Evolutionary conservation across 1,140 invertebrate species (phyloP).

Genomic region (Pogonognathellus flavescens): DNA sequence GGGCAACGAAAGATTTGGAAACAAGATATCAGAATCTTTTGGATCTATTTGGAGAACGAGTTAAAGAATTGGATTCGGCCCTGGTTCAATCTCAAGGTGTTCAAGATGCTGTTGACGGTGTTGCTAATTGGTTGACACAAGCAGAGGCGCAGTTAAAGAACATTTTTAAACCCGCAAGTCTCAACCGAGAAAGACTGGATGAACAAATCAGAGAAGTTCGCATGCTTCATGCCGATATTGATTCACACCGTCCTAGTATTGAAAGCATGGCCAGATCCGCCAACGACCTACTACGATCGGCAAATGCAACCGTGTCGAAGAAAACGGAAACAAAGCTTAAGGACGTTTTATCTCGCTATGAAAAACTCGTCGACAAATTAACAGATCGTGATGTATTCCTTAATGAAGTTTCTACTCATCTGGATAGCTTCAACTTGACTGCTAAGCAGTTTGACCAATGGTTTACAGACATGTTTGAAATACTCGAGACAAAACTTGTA

Average conservation of each 20-base stretch:
- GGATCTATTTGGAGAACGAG: constrained; percentile 81
- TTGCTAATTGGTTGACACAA: constrained; percentile 86
- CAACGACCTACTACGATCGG: constrained; percentile 83
- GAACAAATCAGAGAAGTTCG: constrained; percentile 90
- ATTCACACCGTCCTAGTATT: constrained; percentile 86
- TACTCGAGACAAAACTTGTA: constrained; percentile 80
- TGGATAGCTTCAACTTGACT: constrained; percentile 81
- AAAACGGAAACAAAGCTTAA: constrained; percentile 89
- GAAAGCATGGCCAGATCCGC: constrained; percentile 85
- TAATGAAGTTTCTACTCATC: constrained; percentile 81
- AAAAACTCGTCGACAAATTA: constrained; percentile 85
- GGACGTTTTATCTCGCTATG: constrained; percentile 80
- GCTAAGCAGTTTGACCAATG: constrained; percentile 79
- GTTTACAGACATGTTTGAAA: constrained; percentile 80
- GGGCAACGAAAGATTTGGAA: constrained; percentile 82
- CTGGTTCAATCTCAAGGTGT: constrained; percentile 94
- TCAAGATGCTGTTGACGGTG: constrained; percentile 89
- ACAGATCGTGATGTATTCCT: constrained; percentile 84
- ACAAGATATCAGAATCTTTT: constrained; percentile 83
- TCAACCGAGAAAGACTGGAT: constrained; percentile 89
- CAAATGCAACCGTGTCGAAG: constrained; percentile 86
- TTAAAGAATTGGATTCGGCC: constrained; percentile 87
- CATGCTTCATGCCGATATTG: constrained; percentile 84
- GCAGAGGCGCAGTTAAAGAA: constrained; percentile 87
- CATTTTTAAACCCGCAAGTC: constrained; percentile 84